phyloP scores from a whole-genome alignment of 1,140 invertebrate genomes.

The Danaus plexippus region DNA sequence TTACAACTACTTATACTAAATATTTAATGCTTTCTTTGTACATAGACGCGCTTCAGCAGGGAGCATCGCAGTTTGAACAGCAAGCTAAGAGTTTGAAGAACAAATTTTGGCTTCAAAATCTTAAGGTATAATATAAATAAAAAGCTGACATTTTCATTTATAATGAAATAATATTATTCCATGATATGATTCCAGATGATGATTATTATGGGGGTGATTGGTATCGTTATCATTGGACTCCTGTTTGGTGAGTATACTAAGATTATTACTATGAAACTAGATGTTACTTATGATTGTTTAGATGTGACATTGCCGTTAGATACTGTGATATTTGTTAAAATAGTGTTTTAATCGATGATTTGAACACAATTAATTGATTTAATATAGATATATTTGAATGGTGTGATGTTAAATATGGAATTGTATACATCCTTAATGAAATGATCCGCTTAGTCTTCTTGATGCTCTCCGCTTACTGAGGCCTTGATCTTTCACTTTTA shows the following conservation, averaged over 20 bases:
- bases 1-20: no score
- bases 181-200: slow-evolving; percentile 81
- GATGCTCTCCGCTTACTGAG: no score
- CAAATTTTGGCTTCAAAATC: slow-evolving; percentile 99
- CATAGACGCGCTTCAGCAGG: slow-evolving; percentile 92
- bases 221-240: slow-evolving; percentile 87
- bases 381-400: no score
- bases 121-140: slow-evolving; percentile 81
- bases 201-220: slow-evolving; percentile 93
- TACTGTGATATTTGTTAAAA: no score
- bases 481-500: no score
- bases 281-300: slow-evolving; percentile 11
- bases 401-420: no score
- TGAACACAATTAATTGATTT: no score
- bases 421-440: no score
- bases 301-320: slow-evolving; percentile 4
- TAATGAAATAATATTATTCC: not conserved
- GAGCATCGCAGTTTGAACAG: slow-evolving; percentile 98
- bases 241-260: slow-evolving; percentile 85
- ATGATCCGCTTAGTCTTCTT: no score
- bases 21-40: slow-evolving; percentile 1
- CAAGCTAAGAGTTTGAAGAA: slow-evolving; percentile 97
- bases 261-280: slow-evolving; percentile 1
- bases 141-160: not conserved
- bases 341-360: no score